phyloP scores from a whole-genome alignment of 2,888 invertebrate genomes.

The Blastobasis lacticolella region DNA sequence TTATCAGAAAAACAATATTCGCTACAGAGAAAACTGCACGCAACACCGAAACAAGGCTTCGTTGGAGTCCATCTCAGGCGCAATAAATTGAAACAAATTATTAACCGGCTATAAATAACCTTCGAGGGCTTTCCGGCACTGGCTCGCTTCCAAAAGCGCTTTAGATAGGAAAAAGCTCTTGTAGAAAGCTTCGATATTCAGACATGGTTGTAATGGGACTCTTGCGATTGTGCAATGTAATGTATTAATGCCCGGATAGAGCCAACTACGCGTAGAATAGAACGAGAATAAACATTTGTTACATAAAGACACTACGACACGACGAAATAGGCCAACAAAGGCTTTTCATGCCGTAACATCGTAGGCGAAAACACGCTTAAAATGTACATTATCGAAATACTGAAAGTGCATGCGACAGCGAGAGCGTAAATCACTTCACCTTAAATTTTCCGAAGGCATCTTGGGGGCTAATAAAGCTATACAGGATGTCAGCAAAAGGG shows the following conservation, averaged over 20 bases:
- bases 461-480: slow-evolving; percentile 23
- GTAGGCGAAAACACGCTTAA: too few species aligned
- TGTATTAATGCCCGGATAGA: slow-evolving; percentile 5
- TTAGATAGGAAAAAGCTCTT: slow-evolving; percentile 50
- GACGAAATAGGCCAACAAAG: too few species aligned
- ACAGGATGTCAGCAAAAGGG: slow-evolving; percentile 19
- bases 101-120: slow-evolving; percentile 63
- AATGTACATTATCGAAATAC: too few species aligned
- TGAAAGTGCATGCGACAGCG: too few species aligned
- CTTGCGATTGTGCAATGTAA: slow-evolving; percentile 10
- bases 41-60: too few species aligned
- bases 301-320: too few species aligned
- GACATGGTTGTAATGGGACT: slow-evolving; percentile 34
- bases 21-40: too few species aligned
- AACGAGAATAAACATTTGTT: too few species aligned
- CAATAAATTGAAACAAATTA: slow-evolving; percentile 62
- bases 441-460: slow-evolving; percentile 10
- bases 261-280: too few species aligned
- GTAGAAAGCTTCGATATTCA: slow-evolving; percentile 32
- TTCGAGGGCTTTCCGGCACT: slow-evolving; percentile 42
- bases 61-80: slow-evolving; percentile 10
- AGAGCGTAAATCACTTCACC: neutral
- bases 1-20: too few species aligned
- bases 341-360: too few species aligned
- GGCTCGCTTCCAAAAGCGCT: slow-evolving; percentile 55